phyloP scores from a whole-genome alignment of 2,113 vertebrate genomes.

The Odocoileus virginianus region DNA sequence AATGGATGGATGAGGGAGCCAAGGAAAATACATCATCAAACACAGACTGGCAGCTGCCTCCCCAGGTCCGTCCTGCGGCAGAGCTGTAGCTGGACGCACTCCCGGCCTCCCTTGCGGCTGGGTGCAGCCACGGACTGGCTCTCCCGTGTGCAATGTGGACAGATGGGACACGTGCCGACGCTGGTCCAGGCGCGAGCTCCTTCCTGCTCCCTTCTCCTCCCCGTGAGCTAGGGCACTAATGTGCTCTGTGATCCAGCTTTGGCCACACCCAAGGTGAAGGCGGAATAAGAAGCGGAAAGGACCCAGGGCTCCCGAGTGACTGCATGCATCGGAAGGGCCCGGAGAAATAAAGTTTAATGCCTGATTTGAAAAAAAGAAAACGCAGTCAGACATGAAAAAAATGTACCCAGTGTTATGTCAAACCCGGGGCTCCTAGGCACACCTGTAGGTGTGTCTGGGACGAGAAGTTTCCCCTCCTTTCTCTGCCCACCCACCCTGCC shows the following conservation, averaged over 20 bases:
- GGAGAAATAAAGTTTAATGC: background rate
- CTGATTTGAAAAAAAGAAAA: background rate
- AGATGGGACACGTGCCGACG: rapidly evolving
- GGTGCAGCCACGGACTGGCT: background rate
- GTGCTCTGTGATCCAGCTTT: background rate
- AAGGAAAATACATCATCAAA: background rate
- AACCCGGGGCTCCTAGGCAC: background rate
- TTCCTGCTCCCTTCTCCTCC: background rate
- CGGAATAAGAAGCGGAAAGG: background rate
- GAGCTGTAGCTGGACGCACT: rapidly evolving
- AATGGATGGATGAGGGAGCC: background rate
- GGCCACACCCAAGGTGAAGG: background rate
- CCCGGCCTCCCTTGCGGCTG: background rate
- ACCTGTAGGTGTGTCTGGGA: background rate
- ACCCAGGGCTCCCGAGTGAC: background rate
- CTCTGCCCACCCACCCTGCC: too few relatives aligned
- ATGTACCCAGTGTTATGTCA: rapidly evolving
- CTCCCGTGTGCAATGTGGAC: background rate
- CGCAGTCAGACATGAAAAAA: background rate
- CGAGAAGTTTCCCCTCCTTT: background rate
- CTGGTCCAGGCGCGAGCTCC: too few relatives aligned
- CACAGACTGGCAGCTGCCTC: background rate
- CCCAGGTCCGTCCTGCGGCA: background rate
- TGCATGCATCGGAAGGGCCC: background rate
- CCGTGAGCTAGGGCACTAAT: rapidly evolving